Evolutionary conservation across 2,888 invertebrate genomes (phyloP).

Genomic region (Meghimatium bilineatum): DNA sequence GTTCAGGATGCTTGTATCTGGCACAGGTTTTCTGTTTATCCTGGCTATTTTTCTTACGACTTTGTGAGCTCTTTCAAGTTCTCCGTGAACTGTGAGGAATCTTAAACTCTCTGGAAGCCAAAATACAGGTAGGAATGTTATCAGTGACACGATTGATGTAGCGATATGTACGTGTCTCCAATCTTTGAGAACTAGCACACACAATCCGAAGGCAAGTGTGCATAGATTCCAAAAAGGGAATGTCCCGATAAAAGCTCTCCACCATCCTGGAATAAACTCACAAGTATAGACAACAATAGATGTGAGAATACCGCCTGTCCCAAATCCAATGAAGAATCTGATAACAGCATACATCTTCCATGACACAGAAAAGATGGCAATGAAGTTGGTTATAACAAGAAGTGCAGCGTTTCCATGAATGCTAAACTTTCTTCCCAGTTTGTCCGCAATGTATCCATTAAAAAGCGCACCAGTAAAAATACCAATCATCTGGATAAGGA

Average conservation of each 20-base stretch:
- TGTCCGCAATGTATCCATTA: slow-evolving; percentile 52
- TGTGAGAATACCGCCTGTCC: background rate
- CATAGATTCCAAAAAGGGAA: slow-evolving; percentile 8
- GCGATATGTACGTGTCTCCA: slow-evolving; percentile 26
- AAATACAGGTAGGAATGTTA: slow-evolving; percentile 5
- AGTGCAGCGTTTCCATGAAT: background rate
- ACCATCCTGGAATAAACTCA: background rate
- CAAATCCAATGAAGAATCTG: slow-evolving; percentile 15
- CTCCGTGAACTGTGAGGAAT: slow-evolving; percentile 11
- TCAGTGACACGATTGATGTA: background rate
- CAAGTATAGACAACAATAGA: background rate
- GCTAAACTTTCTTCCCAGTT: slow-evolving; percentile 2
- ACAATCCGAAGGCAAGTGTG: background rate
- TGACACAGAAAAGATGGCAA: background rate
- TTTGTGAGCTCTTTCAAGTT: background rate
- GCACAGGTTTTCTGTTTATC: background rate
- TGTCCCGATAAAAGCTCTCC: background rate
- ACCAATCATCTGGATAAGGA: slow-evolving; percentile 73
- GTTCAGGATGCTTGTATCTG: background rate
- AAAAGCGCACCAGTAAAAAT: slow-evolving; percentile 69
- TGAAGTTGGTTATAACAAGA: background rate
- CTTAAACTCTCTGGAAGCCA: slow-evolving; percentile 31
- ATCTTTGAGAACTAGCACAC: background rate
- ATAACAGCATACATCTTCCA: background rate
- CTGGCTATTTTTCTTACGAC: background rate